phyloP scores from a whole-genome alignment of 1,140 invertebrate species.

The Tigriopus japonicus region DNA sequence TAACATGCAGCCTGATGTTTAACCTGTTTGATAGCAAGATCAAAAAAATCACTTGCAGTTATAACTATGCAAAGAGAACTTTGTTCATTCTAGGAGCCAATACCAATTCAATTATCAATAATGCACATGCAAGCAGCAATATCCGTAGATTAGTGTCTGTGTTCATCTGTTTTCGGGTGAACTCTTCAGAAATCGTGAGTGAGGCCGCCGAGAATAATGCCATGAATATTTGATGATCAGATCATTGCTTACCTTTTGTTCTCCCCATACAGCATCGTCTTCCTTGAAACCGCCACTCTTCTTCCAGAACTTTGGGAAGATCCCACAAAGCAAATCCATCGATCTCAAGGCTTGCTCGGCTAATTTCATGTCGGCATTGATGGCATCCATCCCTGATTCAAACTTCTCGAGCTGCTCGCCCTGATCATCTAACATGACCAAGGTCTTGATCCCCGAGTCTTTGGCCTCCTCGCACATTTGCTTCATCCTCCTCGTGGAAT shows the following conservation, averaged over 20 bases:
- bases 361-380: conserved; percentile 96
- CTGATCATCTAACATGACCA: conserved; percentile 97
- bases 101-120: no score
- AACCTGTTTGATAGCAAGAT: no score
- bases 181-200: no score
- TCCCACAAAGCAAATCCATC: conserved; percentile 97
- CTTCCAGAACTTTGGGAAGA: conserved; percentile 93
- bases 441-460: conserved; percentile 94
- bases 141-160: no score
- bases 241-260: conserved; percentile 9
- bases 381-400: conserved; percentile 98
- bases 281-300: conserved; percentile 39
- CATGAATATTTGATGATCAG: no score
- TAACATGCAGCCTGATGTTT: no score
- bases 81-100: no score
- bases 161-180: no score
- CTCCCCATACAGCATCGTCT: conserved; percentile 12
- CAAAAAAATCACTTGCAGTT: no score
- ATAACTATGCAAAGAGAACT: no score
- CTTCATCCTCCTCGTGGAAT: conserved; percentile 89
- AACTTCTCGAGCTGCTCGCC: conserved; percentile 98
- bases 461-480: conserved; percentile 93
- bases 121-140: no score
- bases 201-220: no score
- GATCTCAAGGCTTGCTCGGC: conserved; percentile 98